Evolutionary conservation across 2,888 invertebrate species (phyloP), one percentile per base, ranked within the genome.

Genomic region (Leptinotarsa juncta): DNA sequence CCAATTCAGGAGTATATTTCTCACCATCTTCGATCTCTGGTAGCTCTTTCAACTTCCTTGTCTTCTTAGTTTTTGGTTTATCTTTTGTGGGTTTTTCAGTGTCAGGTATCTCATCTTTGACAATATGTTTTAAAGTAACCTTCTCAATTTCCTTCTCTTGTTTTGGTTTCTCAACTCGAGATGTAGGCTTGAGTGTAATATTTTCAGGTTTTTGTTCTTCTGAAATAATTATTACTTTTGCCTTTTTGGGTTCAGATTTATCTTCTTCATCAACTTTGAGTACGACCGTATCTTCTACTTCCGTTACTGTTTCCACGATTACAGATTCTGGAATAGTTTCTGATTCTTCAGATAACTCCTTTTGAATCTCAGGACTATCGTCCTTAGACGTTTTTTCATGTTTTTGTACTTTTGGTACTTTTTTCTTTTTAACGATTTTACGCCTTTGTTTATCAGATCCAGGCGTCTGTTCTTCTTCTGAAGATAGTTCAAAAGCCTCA

Each of bases 231-330:
- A 80, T 73, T 32, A 4, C 42, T 32, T 77, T 82, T 18, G 72
- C 65, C 15, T 78, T 81, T 62, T 87, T 66, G 80, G 78, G 79
- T 76, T 86, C 85, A 23, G 85, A 85, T 72, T 86, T 83, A 20
- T 82, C 72, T 73, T 84, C 80, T 70, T 84, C 86, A 62, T 86
- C 87, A 15, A 90, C 86, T 83, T 90, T 91, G 71, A 91, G 85
- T 57, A 90, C 87, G 1, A 91, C 88, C 12, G 90, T 90, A 73
- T 92, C 91, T 85, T 92, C 91, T 74, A 90, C 89, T 76, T 90
- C 89, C 4, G 89, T 90, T 42, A 91, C 84, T 26, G 90, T 90
- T 86, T 92, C 91, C 78, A 92, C 90, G 60, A 89, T 86, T 20
- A 90, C 82, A 75, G 85, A 82, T 71, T 85, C 79, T 0, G 87